Conservation (phyloP, 2,888 invertebrate species). For the Cryptocheilus praepositus region DNA sequence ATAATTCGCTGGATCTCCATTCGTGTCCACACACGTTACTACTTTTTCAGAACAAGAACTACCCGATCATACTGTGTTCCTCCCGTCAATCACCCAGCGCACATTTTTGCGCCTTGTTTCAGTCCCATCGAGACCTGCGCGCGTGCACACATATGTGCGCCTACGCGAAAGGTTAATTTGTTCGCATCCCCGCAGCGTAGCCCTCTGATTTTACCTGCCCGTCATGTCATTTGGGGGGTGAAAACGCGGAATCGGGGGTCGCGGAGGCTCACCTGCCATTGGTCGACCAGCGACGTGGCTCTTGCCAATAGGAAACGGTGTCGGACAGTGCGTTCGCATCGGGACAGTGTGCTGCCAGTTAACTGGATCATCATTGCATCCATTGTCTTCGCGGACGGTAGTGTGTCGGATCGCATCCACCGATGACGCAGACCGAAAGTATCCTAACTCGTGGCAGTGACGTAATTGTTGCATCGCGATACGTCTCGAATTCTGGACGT, state of each 20-base stretch:
- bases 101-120: too few relatives aligned
- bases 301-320: constrained; percentile 65
- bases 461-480: background rate
- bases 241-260: constrained; percentile 51
- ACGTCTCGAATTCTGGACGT: too few relatives aligned
- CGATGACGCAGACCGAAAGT: constrained; percentile 20
- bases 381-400: constrained; percentile 65
- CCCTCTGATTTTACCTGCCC: constrained; percentile 58
- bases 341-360: constrained; percentile 53
- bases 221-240: constrained; percentile 45
- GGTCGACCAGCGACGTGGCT: constrained; percentile 53
- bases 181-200: too few relatives aligned
- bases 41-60: too few relatives aligned
- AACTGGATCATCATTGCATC: constrained; percentile 68
- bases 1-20: too few relatives aligned
- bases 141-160: too few relatives aligned
- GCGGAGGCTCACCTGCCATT: constrained; percentile 59
- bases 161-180: too few relatives aligned
- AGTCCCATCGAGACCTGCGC: too few relatives aligned
- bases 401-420: constrained; percentile 61
- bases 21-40: too few relatives aligned
- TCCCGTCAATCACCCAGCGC: too few relatives aligned
- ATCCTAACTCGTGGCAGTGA: constrained; percentile 11
- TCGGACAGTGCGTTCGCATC: constrained; percentile 51
- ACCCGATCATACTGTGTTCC: too few relatives aligned